These are phyloP conservation scores for Ameiurus melas DNA, from an alignment of 2,113 vertebrate genomes.

Conservation along the genomic window DNA sequence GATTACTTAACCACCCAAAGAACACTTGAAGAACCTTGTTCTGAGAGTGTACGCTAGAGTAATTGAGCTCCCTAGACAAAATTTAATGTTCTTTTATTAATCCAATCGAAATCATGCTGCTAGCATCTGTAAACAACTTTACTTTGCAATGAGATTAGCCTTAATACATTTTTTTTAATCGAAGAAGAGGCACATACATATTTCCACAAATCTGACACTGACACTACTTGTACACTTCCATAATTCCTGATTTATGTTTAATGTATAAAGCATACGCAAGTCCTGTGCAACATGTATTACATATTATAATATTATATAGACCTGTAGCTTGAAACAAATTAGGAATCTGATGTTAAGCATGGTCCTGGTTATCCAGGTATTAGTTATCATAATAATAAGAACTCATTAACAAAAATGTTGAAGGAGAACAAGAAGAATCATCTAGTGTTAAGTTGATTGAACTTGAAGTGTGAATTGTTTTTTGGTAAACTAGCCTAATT, in stretches of 20 bases:
- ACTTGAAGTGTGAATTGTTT: not conserved
- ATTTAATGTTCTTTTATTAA: not conserved
- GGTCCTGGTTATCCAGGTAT: not conserved
- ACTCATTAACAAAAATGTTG: not conserved
- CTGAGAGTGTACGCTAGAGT: not conserved
- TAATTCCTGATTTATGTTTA: not conserved
- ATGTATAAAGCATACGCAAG: not conserved
- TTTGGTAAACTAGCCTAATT: not conserved
- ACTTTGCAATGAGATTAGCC: not conserved
- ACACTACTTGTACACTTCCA: not conserved
- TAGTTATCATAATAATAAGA: conserved; percentile 22
- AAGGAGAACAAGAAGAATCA: not conserved
- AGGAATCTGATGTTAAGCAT: not conserved
- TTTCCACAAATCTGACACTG: not conserved
- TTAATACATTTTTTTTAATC: not conserved
- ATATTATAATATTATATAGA: not conserved
- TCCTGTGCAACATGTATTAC: not conserved
- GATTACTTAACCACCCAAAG: not conserved
- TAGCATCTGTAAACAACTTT: not conserved
- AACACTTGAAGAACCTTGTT: not conserved
- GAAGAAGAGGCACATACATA: not conserved
- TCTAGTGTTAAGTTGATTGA: conserved; percentile 4
- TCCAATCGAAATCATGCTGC: not conserved
- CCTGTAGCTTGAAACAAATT: not conserved
- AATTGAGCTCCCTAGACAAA: not conserved